Percentiles rank a stretch among this genome's conserved stretches.
Evolutionary conservation across 2,888 invertebrate genomes (phyloP).

Genomic region (Noctua fimbriata): DNA sequence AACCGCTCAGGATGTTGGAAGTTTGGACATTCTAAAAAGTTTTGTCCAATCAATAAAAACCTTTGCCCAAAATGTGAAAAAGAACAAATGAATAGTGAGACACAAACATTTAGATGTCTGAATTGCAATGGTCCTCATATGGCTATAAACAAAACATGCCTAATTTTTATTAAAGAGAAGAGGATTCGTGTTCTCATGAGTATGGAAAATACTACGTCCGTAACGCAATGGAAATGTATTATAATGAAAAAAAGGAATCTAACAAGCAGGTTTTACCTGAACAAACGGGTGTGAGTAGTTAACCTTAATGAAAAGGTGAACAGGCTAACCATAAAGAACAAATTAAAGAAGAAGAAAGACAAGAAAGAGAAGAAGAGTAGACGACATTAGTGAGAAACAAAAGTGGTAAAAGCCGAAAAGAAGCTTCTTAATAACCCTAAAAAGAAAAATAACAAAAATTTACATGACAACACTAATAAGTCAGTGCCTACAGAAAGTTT

Average conservation of each 20-base stretch:
- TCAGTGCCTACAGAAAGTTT: neutral
- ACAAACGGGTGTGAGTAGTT: neutral
- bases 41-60: neutral
- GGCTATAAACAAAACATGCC: neutral
- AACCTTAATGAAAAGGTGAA: neutral
- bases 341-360: neutral
- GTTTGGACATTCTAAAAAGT: neutral
- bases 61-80: neutral
- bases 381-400: neutral
- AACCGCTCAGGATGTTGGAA: slow-evolving; percentile 5
- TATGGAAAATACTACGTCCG: neutral
- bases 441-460: neutral
- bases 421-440: neutral
- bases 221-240: neutral
- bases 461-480: neutral
- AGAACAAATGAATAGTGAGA: neutral
- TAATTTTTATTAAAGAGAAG: neutral
- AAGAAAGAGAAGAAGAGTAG: neutral
- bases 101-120: neutral
- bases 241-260: neutral
- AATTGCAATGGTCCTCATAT: neutral
- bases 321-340: neutral
- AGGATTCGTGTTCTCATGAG: neutral
- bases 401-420: neutral
- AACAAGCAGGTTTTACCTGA: neutral